These are phyloP conservation scores for Hypanus sabinus DNA, from an alignment of 2,113 vertebrate genomes.

Conservation along the genomic window DNA sequence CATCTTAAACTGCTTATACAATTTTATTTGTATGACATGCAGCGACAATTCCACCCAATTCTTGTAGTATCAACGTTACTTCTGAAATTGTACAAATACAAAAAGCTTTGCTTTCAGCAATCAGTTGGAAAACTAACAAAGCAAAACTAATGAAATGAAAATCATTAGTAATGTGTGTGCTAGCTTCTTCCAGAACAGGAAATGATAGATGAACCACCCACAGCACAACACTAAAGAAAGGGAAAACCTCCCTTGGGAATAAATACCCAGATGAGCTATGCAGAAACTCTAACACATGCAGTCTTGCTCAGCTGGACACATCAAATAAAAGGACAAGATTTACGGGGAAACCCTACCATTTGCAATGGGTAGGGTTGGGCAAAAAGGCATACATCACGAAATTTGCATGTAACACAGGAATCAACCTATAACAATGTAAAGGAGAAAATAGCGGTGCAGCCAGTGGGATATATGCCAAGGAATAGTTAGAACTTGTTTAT, in stretches of 20 bases:
- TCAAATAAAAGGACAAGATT: constrained; percentile 2
- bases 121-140: background rate
- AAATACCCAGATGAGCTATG: background rate
- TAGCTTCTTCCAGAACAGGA: background rate
- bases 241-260: background rate
- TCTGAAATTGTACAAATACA: background rate
- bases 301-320: constrained; percentile 21
- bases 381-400: background rate
- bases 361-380: background rate
- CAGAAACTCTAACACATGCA: background rate
- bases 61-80: background rate
- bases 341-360: background rate
- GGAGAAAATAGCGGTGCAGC: background rate
- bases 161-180: background rate
- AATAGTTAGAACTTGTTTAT: background rate
- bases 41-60: background rate
- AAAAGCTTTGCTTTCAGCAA: background rate
- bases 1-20: background rate
- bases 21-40: background rate
- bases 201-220: background rate
- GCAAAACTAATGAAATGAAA: background rate
- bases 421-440: background rate
- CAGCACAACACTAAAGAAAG: background rate
- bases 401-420: background rate
- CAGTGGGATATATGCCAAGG: background rate